phyloP scores from a whole-genome alignment of 2,888 invertebrate species.

The Athripsodes cinereus region DNA sequence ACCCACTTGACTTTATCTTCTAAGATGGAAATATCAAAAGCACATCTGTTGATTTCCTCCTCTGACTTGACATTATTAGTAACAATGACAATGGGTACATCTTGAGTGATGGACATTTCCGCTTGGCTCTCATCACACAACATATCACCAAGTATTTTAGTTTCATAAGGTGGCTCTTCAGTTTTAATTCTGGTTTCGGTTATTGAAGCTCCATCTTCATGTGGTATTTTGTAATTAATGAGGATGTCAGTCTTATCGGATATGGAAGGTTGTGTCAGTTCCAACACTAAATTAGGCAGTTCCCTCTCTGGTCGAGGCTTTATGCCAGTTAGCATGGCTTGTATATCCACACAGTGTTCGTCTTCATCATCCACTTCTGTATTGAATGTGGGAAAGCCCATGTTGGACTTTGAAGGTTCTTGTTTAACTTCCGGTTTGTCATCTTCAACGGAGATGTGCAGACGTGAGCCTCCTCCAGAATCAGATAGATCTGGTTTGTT shows the following conservation, averaged over 20 bases:
- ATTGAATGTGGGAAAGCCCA: constrained; percentile 9
- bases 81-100: not conserved
- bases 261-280: constrained; percentile 16
- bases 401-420: constrained; percentile 7
- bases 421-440: not conserved
- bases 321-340: constrained; percentile 8
- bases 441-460: constrained; percentile 7
- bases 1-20: constrained; percentile 3
- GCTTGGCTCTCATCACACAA: constrained; percentile 12
- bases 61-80: constrained; percentile 9
- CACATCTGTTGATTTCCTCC: not conserved
- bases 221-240: constrained; percentile 22
- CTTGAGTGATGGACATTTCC: constrained; percentile 22
- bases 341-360: constrained; percentile 18
- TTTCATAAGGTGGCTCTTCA: not conserved
- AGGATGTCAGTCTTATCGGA: constrained; percentile 23
- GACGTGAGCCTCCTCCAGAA: constrained; percentile 4
- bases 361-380: constrained; percentile 10
- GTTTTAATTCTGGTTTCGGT: not conserved
- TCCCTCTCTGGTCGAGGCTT: constrained; percentile 8
- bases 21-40: not conserved
- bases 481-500: constrained; percentile 23
- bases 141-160: not conserved
- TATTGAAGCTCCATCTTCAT: not conserved
- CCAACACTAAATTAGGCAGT: constrained; percentile 8